These are phyloP conservation scores for Julus scanicus DNA, from an alignment of 2,888 invertebrate species.

Conservation along the genomic window DNA sequence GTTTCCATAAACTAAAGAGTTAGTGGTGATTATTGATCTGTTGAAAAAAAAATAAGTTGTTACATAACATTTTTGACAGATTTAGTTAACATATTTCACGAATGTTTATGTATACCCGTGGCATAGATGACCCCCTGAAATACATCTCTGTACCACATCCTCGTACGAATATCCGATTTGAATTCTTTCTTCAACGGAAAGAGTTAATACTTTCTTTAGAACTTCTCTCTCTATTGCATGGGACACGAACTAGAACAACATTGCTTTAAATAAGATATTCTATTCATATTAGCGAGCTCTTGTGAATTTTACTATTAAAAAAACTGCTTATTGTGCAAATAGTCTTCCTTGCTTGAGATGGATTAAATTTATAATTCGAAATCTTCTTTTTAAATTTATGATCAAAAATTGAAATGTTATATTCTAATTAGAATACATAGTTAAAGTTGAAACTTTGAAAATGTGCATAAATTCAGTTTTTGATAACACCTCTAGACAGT, in stretches of 20 bases:
- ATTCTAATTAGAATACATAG: no score
- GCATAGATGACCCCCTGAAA: not conserved
- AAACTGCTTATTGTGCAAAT: no score
- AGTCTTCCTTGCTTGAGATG: no score
- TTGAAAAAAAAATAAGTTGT: not conserved
- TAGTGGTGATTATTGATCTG: not conserved
- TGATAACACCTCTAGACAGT: no score
- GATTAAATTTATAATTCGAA: no score
- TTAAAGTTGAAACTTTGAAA: no score
- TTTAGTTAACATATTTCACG: not conserved
- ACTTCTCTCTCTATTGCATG: slow-evolving; percentile 18
- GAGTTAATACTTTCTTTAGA: not conserved
- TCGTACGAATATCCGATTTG: slow-evolving; percentile 43
- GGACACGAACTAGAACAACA: not conserved
- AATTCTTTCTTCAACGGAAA: slow-evolving; percentile 25
- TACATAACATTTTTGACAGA: not conserved
- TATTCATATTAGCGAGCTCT: not conserved
- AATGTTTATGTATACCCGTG: not conserved
- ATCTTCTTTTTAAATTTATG: no score
- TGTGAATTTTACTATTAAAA: no score
- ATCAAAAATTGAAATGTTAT: no score
- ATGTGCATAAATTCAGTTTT: no score
- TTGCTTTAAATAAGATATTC: not conserved
- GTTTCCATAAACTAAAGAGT: slow-evolving; percentile 44
- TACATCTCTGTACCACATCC: slow-evolving; percentile 37